A percentile compares a stretch with the other conserved stretches of the same genome.
phyloP scores from a whole-genome alignment of 2,797 vertebrate species.

The Epinephelus malabaricus region DNA sequence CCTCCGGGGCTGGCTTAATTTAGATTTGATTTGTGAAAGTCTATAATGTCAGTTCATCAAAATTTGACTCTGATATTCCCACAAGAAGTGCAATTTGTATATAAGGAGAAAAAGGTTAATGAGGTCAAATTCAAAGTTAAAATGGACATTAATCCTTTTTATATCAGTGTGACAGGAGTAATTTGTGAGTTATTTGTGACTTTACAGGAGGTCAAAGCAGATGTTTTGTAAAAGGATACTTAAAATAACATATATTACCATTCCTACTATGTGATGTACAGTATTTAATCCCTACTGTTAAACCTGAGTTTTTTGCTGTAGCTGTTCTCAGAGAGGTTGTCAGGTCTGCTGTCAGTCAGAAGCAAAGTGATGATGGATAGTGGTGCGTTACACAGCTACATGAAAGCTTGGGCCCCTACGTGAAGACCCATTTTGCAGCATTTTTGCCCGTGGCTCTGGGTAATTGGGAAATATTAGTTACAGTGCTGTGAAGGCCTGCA shows the following conservation, averaged over 20 bases:
- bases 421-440: conserved; percentile 52
- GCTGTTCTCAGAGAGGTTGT: conserved; percentile 34
- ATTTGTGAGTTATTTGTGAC: conserved; percentile 12
- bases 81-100: conserved; percentile 12
- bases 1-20: conserved; percentile 1
- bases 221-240: not conserved
- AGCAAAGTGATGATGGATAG: conserved; percentile 53
- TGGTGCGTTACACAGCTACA: conserved; percentile 48
- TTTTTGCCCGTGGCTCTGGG: conserved; percentile 52
- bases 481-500: conserved; percentile 49
- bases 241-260: not conserved
- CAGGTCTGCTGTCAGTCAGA: conserved; percentile 62
- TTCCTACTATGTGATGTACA: not conserved
- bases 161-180: not conserved
- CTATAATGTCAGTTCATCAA: conserved; percentile 26
- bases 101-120: conserved; percentile 24
- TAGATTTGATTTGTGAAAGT: conserved; percentile 53
- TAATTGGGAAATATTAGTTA: conserved; percentile 73
- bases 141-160: not conserved
- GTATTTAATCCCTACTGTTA: not conserved
- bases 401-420: conserved; percentile 35
- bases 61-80: conserved; percentile 25
- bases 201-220: not conserved
- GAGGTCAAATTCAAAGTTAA: conserved; percentile 30
- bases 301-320: not conserved